Evolutionary conservation across 2,888 invertebrate genomes (phyloP), one percentile per base, ranked within the genome.

Genomic region (Saturnia japonica): DNA sequence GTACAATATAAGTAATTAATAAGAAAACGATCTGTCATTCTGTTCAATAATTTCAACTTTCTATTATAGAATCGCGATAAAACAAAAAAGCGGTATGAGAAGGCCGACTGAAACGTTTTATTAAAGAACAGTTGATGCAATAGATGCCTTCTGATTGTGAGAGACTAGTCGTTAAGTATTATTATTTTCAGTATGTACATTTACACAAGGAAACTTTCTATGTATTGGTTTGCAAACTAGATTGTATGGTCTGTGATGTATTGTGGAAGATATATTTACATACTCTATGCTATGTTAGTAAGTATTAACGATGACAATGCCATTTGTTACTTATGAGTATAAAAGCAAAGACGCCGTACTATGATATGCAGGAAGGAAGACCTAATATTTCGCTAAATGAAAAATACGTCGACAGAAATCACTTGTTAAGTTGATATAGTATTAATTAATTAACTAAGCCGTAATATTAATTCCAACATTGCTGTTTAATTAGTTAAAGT

Each of bases 41-140:
- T 69, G 73, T 73, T 72, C 70, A 74, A 71, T 71, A 74, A 72
- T 78, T 74, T 72, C 72, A 77, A 77, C 78, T 78, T 81, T 81
- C 82, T 78, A 79, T 81, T 78, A 73, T 72, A 75, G 75, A 78
- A 75, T 79, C 76, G 68, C 70, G 45, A 70, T 68, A 72, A 70
- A 64, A 64, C n/a, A 64, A 64, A 64, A 64, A 64, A 19, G 64
- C 43, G 25, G 67, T 25, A 40, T 67, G n/a, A 47, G 60, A 70
- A 70, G 68, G 60, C 45, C 68, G 67, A 25, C n/a, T 7, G 28
- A 67, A 60, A 34, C 43, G 22, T 70, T 70, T n/a, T 62, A 25
- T 57, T 40, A 64, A 64, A 64, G 64, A 64, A 66, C 25, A 67
- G 67, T 67, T 67, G 64, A 64, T 64, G 64, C 64, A 64, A 64